Evolutionary conservation across 2,888 invertebrate genomes (phyloP).

Genomic region (Caenorhabditis sp.): DNA sequence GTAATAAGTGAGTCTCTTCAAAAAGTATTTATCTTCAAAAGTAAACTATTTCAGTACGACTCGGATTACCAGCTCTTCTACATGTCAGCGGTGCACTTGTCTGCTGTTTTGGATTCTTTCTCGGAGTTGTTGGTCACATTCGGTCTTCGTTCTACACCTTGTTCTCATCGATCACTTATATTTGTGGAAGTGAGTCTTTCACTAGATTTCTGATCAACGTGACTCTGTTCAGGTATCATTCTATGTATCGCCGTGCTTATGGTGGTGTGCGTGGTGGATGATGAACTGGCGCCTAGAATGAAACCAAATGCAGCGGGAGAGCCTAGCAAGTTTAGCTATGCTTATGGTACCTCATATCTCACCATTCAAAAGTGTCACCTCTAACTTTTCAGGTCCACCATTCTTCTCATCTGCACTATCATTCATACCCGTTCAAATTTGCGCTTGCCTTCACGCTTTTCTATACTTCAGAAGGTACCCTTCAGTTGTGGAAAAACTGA

Average conservation of each 20-base stretch:
- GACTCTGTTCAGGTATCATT: conserved; percentile 69
- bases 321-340: conserved; percentile 79
- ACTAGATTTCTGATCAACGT: not conserved
- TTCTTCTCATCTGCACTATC: conserved; percentile 80
- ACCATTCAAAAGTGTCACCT: too few relatives aligned
- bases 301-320: conserved; percentile 82
- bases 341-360: conserved; percentile 70
- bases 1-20: conserved; percentile 74
- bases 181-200: conserved; percentile 77
- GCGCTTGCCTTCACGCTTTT: conserved; percentile 80
- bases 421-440: conserved; percentile 81
- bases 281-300: conserved; percentile 82
- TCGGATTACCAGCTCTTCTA: conserved; percentile 78
- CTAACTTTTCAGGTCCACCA: conserved; percentile 72
- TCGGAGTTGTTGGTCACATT: conserved; percentile 78
- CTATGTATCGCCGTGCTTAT: conserved; percentile 80
- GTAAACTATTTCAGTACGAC: conserved; percentile 72
- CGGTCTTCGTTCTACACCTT: conserved; percentile 76
- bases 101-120: conserved; percentile 76
- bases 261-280: conserved; percentile 83
- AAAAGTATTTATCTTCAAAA: not conserved
- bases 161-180: conserved; percentile 80
- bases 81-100: conserved; percentile 79
- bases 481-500: conserved; percentile 75
- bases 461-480: conserved; percentile 77